These are phyloP conservation scores for Noctua pronuba DNA, from an alignment of 2,888 invertebrate species.

Conservation along the genomic window DNA sequence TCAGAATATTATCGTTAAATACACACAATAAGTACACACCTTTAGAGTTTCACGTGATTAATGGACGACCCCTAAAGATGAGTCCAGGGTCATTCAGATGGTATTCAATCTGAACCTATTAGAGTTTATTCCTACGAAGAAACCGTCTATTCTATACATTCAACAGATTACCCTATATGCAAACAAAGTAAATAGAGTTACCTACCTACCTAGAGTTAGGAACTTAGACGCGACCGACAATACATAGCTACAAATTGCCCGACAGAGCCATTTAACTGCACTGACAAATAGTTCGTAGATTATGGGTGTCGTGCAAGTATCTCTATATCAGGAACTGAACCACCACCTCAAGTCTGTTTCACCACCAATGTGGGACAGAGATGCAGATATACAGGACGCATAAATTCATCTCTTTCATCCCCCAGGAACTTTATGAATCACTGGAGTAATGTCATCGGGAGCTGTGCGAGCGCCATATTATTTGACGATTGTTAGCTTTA, in stretches of 20 bases:
- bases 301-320: constrained; percentile 39
- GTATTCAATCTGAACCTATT: background rate
- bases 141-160: background rate
- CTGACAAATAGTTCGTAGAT: constrained; percentile 58
- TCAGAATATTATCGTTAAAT: too few relatives aligned
- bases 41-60: too few relatives aligned
- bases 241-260: background rate
- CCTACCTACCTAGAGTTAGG: background rate
- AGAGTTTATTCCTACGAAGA: background rate
- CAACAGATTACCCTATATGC: background rate
- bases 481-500: constrained; percentile 63
- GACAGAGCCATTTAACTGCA: constrained; percentile 40
- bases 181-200: background rate
- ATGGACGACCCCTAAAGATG: too few relatives aligned
- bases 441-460: constrained; percentile 50
- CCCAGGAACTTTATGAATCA: constrained; percentile 56
- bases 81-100: background rate
- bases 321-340: constrained; percentile 37
- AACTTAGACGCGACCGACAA: too few relatives aligned
- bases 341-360: background rate
- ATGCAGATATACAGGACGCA: background rate
- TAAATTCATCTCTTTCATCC: background rate
- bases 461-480: constrained; percentile 56
- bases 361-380: background rate
- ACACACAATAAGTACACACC: too few relatives aligned